Evolutionary conservation across 2,113 vertebrate species (phyloP), one percentile per base, ranked within the genome.

Genomic region (Pimephales promelas): DNA sequence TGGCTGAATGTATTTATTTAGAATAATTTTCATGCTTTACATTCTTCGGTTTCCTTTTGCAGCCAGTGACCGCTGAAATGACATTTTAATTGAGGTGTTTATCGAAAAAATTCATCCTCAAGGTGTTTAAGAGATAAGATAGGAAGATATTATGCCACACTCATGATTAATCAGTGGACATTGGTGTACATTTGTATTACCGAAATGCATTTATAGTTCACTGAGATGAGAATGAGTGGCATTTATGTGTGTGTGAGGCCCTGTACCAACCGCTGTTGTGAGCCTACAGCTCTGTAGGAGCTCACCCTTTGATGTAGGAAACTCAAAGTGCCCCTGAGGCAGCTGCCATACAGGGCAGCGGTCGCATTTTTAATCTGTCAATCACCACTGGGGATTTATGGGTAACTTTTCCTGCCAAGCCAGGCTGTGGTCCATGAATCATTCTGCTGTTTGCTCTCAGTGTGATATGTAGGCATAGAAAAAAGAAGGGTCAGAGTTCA

Each of bases 331-430:
- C 59, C 22, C 83, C 80, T 24, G 34, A 89, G 88, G 88, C 79
- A 83, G 34, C 26, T 64, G 73, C 84, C 86, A 66, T 34, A 71
- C n/a, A n/a, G 89, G 85, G 89, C 88, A 87, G 79, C 77, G 89
- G 87, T 90, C 83, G 47, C 84, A 59, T 79, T 89, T 91, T 92
- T 91, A 88, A 89, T 91, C 86, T 90, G 90, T 90, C 93, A 92
- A 75, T 94, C 90, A 87, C 62, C 75, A 73, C 43, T 61, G 24
- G 83, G 89, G 89, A 92, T 93, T 88, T 88, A 87, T 90, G 82
- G 88, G 88, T 89, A 89, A 88, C 85, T 90, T 86, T 87, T 83
- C 86, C 83, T 84, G 49, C 70, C 1, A 75, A 79, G 88, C 89
- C 89, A 88, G 86, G 86, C 81, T 43, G 3, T 84, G 20, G 81